Percentiles rank a stretch among this genome's conserved stretches.
These are phyloP conservation scores for Drosophila nikananu DNA, from an alignment of 1,140 invertebrate genomes.

Conservation along the genomic window DNA sequence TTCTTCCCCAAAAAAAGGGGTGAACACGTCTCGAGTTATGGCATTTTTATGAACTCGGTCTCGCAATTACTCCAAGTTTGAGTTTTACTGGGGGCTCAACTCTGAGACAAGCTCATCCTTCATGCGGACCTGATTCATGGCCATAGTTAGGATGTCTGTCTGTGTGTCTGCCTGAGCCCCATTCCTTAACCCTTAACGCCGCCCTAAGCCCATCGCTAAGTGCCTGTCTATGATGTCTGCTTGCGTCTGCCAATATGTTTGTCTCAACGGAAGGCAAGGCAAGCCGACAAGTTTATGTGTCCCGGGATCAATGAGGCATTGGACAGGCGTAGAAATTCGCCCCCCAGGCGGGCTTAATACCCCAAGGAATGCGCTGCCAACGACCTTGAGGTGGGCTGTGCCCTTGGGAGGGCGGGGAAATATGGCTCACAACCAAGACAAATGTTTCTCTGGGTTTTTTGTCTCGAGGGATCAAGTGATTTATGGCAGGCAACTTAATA, in stretches of 20 bases:
- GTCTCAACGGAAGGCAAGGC: constrained; percentile 43
- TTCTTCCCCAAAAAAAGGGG: constrained; percentile 14
- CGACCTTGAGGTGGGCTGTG: constrained; percentile 15
- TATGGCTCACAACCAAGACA: background rate
- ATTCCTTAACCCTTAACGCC: constrained; percentile 11
- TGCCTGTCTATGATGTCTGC: constrained; percentile 54
- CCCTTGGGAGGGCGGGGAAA: background rate
- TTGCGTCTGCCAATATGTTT: constrained; percentile 62
- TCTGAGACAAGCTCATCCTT: constrained; percentile 29
- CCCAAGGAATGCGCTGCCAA: background rate
- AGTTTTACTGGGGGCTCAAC: constrained; percentile 61
- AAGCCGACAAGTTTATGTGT: constrained; percentile 67
- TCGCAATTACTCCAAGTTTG: constrained; percentile 68
- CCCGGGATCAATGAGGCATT: constrained; percentile 61
- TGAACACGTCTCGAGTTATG: constrained; percentile 54
- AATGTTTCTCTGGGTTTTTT: constrained; percentile 6
- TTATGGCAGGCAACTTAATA: background rate
- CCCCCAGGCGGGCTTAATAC: background rate
- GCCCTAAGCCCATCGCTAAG: constrained; percentile 27
- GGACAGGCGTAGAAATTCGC: constrained; percentile 42
- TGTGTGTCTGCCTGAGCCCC: constrained; percentile 5
- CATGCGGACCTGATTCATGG: constrained; percentile 63
- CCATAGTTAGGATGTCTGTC: constrained; percentile 67
- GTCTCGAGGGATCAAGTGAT: background rate
- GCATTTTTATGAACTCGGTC: constrained; percentile 64